Evolutionary conservation across 2,888 invertebrate genomes (phyloP), one percentile per base, ranked within the genome.

Genomic region (Apodemia zela): DNA sequence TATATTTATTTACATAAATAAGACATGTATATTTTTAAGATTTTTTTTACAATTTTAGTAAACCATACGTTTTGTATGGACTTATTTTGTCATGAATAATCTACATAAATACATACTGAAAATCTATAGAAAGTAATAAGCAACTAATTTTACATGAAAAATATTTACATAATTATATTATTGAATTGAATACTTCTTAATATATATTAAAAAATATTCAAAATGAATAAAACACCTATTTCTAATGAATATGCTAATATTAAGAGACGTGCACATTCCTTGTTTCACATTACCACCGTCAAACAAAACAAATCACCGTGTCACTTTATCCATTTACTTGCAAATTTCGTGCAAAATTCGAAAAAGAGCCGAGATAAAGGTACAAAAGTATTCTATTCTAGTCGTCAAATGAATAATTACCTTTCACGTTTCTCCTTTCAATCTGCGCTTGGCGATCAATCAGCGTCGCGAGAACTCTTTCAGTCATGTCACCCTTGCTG

Each of bases 371-470:
- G 80, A 89, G 88, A 87, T 90, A 90, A 89, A 89, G 88, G 89
- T 87, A 88, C 89, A 88, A 90, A 90, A 89, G 90, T 91, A 85
- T 80, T 89, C 90, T 90, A 89, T 91, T 90, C 91, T 91, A 89
- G 90, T 90, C 91, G 87, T 84, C 84, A 87, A 87, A 90, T 91
- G 90, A 91, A 90, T 91, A 91, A 91, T 91, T 87, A 87, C 91
- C 89, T 88, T 88, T 89, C 87, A 87, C 87, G 90, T 85, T 75
- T 83, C 86, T 86, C 90, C 89, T 90, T 91, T 90, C 91, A 91
- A 91, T 91, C 90, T 84, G 83, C 84, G 81, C 82, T 77, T 77
- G 72, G 81, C 86, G 82, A 91, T 91, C 90, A 87, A 89, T 91
- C 91, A 86, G 87, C 85, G 91, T 89, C 89, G 82, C 80, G 74